Evolutionary conservation across 2,888 invertebrate species (phyloP).

Genomic region (Melieria crassipennis): DNA sequence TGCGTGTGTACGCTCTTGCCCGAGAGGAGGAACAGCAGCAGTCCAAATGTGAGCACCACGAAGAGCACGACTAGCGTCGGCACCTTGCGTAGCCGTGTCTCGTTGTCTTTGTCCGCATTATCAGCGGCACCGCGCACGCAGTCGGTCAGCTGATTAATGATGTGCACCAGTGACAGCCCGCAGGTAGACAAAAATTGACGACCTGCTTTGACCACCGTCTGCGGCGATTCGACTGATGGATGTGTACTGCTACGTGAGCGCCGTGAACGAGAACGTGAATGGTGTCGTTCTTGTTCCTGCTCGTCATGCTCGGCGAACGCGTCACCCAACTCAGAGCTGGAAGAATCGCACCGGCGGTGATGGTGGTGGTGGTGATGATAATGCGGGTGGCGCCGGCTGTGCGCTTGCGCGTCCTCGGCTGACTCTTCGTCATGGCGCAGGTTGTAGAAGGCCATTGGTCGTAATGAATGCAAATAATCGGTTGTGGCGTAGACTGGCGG

Average conservation of each 20-base stretch:
- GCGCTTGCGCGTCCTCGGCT: slow-evolving; percentile 47
- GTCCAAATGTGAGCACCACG: slow-evolving; percentile 79
- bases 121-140: slow-evolving; percentile 66
- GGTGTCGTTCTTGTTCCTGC: slow-evolving; percentile 67
- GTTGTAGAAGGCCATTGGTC: slow-evolving; percentile 66
- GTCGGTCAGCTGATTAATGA: slow-evolving; percentile 76
- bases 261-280: slow-evolving; percentile 53
- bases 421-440: slow-evolving; percentile 66
- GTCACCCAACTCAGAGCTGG: slow-evolving; percentile 43
- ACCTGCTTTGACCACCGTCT: slow-evolving; percentile 74
- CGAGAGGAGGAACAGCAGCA: slow-evolving; percentile 79
- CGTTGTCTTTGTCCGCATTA: slow-evolving; percentile 63
- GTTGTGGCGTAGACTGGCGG: slow-evolving; percentile 65
- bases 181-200: slow-evolving; percentile 78
- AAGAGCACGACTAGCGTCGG: slow-evolving; percentile 82
- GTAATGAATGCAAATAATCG: slow-evolving; percentile 69
- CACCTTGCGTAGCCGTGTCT: slow-evolving; percentile 70
- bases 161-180: slow-evolving; percentile 72
- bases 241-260: slow-evolving; percentile 62
- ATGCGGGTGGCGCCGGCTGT: slow-evolving; percentile 58
- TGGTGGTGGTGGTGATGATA: slow-evolving; percentile 68
- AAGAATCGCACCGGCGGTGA: slow-evolving; percentile 38
- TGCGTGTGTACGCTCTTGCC: slow-evolving; percentile 81
- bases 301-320: slow-evolving; percentile 59
- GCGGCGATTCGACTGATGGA: slow-evolving; percentile 70